Evolutionary conservation across 2,888 invertebrate species (phyloP).

Genomic region (Drosophila macrospina): DNA sequence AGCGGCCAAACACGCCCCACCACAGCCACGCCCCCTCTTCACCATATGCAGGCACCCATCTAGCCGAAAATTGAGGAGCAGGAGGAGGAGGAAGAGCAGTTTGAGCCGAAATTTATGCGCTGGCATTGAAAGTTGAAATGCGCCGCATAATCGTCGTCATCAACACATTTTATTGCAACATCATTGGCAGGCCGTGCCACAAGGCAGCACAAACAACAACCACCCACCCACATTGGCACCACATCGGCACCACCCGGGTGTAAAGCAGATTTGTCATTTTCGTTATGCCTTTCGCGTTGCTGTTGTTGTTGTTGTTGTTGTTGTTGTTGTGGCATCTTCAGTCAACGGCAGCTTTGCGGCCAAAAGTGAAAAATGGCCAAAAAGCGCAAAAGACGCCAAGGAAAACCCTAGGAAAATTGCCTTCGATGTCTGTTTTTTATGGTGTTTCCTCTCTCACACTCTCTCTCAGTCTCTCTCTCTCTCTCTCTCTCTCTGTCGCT

Average conservation of each 20-base stretch:
- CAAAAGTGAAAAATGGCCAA: constrained; percentile 61
- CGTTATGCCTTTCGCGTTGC: constrained; percentile 40
- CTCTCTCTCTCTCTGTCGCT: not conserved
- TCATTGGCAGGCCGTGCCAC: constrained; percentile 54
- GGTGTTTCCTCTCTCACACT: constrained; percentile 28
- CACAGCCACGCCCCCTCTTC: too few species aligned
- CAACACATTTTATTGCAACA: constrained; percentile 78
- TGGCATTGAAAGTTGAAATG: constrained; percentile 52
- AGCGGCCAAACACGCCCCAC: constrained; percentile 48
- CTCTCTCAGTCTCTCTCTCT: not conserved
- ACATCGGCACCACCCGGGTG: not conserved
- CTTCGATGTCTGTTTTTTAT: constrained; percentile 73
- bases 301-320: constrained; percentile 20
- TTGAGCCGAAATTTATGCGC: constrained; percentile 61
- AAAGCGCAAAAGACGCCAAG: constrained; percentile 14
- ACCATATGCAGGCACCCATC: not conserved
- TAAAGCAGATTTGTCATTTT: constrained; percentile 58
- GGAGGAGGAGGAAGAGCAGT: too few species aligned
- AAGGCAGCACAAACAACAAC: not conserved
- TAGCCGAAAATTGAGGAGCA: constrained; percentile 22
- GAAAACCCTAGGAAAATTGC: constrained; percentile 38
- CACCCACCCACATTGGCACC: not conserved
- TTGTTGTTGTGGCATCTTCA: constrained; percentile 39
- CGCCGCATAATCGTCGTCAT: constrained; percentile 72
- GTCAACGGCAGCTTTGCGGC: constrained; percentile 43